Percentiles rank a stretch among this genome's conserved stretches.
Conservation (phyloP, 2,888 invertebrate species). For the Augochlorella aurata region DNA sequence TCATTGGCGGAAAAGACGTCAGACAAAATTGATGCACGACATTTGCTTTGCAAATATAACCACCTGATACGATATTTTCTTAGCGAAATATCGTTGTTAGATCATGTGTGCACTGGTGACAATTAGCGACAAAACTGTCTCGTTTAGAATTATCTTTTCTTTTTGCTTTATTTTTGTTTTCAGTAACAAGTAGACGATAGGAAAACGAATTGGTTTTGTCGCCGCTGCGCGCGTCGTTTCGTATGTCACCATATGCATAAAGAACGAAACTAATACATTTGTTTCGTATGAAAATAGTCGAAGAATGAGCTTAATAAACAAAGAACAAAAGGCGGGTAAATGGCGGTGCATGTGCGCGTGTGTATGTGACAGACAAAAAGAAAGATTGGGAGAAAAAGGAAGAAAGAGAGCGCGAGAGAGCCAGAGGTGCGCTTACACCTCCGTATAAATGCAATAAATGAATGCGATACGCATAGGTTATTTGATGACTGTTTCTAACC, state of each 20-base stretch:
- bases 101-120: no score
- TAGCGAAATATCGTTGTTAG: background rate
- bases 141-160: background rate
- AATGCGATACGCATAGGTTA: slow-evolving; percentile 26
- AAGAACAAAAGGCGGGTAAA: slow-evolving; percentile 7
- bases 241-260: background rate
- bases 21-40: background rate
- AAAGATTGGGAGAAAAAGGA: background rate
- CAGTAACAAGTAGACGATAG: background rate
- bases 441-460: slow-evolving; percentile 20
- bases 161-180: background rate
- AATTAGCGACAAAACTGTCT: background rate
- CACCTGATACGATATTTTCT: background rate
- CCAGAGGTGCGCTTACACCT: background rate
- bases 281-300: slow-evolving; percentile 12
- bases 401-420: background rate
- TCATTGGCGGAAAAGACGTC: background rate
- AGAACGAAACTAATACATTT: background rate
- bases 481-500: slow-evolving; percentile 38
- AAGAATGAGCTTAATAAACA: slow-evolving; percentile 20
- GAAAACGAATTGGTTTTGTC: background rate
- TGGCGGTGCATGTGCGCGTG: background rate
- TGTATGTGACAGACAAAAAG: background rate
- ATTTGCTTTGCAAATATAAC: background rate
- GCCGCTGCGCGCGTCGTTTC: background rate